Evolutionary conservation across 2,113 vertebrate genomes (phyloP), one percentile per base, ranked within the genome.

Genomic region (Etia nguti): DNA sequence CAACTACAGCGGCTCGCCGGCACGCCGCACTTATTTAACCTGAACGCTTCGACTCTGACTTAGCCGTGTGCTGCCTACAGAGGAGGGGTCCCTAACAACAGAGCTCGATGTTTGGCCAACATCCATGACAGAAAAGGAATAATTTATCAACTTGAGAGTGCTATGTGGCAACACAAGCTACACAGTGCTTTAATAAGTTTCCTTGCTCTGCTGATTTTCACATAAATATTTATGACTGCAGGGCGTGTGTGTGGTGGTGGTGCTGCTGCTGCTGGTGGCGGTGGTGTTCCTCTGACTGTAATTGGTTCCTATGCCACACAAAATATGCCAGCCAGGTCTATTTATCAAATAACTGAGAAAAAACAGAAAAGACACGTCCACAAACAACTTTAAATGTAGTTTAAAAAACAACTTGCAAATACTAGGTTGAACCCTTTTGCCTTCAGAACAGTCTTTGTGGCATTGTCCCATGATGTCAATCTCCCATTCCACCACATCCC

Each of bases 181-280:
- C 81, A 85, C 55, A 83, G 70, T 62, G 81, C 55, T 91, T 84
- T 85, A 88, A 88, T 88, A 90, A 55, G 50, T 83, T 83, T 84
- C 73, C 81, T 12, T 57, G 84, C 86, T 90, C 70, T 26, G 65
- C 81, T 77, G 79, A 89, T 77, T 88, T 56, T 77, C 62, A 87
- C 86, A 86, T 94, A 46, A 89, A 93, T 92, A 93, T 89, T 89
- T 80, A 92, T 56, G 83, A 62, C 9, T 43, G 75, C 83, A 57
- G 56, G 50, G 24, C 4, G 22, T 57, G 10, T 79, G 54, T 56
- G 36, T 70, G 24, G 55, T 20, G 81, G 26, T 22, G 46, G 5
- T 2, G 41, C 5, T 24, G 43, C 1, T 26, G 22, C 6, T 57
- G 31, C 6, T 62, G 59, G 31, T 12, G 57, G 22, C 9, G 10